Conservation (phyloP, 2,113 vertebrate species). For the Notiomystis cincta region DNA sequence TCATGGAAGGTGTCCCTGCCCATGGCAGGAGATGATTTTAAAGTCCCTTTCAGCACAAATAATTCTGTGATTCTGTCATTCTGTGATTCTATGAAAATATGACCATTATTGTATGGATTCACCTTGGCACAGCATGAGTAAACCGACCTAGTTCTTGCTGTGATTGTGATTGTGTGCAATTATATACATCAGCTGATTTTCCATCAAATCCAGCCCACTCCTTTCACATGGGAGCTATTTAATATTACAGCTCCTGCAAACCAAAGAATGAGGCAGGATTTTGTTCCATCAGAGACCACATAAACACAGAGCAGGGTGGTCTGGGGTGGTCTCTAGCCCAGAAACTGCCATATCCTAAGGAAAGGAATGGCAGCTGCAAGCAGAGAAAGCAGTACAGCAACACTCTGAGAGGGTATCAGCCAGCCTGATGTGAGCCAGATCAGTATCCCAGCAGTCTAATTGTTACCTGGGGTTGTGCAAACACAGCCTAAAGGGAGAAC, state of each 20-base stretch:
- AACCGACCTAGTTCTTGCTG: neutral
- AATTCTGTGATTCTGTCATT: neutral
- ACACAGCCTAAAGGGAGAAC: neutral
- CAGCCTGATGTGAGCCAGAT: no score
- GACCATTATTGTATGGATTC: neutral
- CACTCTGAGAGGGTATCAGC: neutral
- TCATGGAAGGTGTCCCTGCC: neutral
- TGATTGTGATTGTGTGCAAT: neutral
- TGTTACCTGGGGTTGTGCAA: neutral
- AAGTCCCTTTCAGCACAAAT: neutral
- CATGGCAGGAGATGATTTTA: neutral
- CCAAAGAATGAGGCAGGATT: neutral
- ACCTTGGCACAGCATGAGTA: conserved; percentile 34
- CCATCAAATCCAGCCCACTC: neutral
- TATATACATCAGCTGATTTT: neutral
- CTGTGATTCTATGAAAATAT: neutral
- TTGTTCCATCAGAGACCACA: neutral
- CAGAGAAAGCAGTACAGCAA: neutral
- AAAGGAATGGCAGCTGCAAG: neutral
- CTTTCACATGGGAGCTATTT: neutral
- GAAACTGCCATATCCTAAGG: fast-evolving
- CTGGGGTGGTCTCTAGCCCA: neutral
- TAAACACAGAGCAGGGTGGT: neutral
- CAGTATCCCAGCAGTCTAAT: neutral
- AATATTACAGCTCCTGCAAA: neutral